Conservation (phyloP, 2,888 invertebrate species). For the Aphidius colemani region DNA sequence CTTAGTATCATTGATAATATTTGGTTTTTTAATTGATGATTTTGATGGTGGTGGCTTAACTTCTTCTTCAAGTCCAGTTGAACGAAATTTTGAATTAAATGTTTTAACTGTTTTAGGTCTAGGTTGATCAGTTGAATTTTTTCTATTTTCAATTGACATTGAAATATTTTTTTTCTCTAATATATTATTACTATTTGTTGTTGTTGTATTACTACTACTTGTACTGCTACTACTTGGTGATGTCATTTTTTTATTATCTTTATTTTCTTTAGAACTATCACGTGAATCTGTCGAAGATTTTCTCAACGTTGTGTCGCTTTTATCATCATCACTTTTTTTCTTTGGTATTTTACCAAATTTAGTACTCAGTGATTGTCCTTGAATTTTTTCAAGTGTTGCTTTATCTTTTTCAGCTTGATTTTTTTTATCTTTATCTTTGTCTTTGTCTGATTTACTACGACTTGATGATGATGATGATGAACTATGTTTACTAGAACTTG, state of each 20-base stretch:
- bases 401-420: conserved; percentile 71
- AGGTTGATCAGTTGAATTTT: conserved; percentile 66
- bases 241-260: conserved; percentile 47
- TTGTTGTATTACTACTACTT: conserved; percentile 40
- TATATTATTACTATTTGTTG: conserved; percentile 45
- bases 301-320: conserved; percentile 43
- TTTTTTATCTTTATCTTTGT: conserved; percentile 60
- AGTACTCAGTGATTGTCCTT: conserved; percentile 69
- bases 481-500: conserved; percentile 28
- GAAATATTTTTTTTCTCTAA: conserved; percentile 73
- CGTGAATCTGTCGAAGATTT: conserved; percentile 53
- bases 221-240: conserved; percentile 53
- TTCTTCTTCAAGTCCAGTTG: conserved; percentile 88
- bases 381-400: conserved; percentile 70
- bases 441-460: conserved; percentile 50
- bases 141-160: conserved; percentile 81
- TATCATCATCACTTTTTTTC: conserved; percentile 64
- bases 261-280: conserved; percentile 54
- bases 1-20: conserved; percentile 44
- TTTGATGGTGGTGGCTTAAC: conserved; percentile 83
- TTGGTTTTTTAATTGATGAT: conserved; percentile 68
- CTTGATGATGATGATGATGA: conserved; percentile 38
- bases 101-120: conserved; percentile 91
- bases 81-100: conserved; percentile 88
- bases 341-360: conserved; percentile 82